phyloP scores from a whole-genome alignment of 2,113 vertebrate genomes.

The Boulengeromyrus knoepffleri region DNA sequence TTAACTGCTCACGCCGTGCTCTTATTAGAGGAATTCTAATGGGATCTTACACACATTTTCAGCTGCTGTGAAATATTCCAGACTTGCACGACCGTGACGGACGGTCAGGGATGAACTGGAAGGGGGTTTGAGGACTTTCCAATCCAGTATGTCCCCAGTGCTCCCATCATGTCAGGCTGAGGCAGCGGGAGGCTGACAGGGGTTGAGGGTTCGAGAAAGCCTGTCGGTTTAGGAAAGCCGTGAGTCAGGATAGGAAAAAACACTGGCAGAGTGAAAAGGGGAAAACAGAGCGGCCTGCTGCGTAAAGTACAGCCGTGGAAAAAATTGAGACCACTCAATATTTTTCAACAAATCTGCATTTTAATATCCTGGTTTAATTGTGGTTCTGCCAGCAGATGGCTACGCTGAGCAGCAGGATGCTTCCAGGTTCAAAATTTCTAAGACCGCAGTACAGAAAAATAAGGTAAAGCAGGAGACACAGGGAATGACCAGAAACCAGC shows the following conservation, averaged over 20 bases:
- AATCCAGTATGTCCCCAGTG: background rate
- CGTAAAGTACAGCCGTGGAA: background rate
- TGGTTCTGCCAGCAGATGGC: too few species aligned
- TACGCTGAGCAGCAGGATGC: too few species aligned
- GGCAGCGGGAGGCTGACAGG: background rate
- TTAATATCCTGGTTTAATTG: too few species aligned
- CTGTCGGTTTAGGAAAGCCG: background rate
- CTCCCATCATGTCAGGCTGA: background rate
- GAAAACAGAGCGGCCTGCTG: background rate
- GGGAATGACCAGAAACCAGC: background rate
- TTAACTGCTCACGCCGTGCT: conserved; percentile 16
- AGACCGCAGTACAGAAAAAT: background rate
- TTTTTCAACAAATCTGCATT: too few species aligned
- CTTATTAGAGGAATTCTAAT: conserved; percentile 12
- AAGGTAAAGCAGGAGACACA: background rate
- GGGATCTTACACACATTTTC: conserved; percentile 1
- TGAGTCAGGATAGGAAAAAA: background rate
- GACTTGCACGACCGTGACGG: background rate
- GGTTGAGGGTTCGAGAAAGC: background rate
- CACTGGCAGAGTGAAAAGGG: background rate
- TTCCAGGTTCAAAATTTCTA: too few species aligned
- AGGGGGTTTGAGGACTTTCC: background rate
- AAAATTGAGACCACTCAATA: too few species aligned
- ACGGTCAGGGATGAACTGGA: background rate
- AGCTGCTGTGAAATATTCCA: conserved; percentile 11